phyloP scores from a whole-genome alignment of 2,113 vertebrate species.

The Budorcas taxicolor region DNA sequence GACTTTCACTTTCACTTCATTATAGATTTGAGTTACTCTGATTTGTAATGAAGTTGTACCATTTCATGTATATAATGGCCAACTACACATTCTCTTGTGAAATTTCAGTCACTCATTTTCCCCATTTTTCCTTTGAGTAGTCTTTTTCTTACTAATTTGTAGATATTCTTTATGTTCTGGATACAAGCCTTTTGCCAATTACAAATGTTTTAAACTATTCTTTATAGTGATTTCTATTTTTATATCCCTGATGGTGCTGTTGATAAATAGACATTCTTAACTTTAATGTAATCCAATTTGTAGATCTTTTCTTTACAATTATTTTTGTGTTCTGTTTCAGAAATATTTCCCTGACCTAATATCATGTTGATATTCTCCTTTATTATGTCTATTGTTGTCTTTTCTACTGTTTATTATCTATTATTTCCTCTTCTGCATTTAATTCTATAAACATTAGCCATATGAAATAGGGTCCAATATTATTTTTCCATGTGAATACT shows the following conservation, averaged over 20 bases:
- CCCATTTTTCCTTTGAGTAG: not conserved
- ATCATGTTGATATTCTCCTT: not conserved
- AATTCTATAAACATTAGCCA: not conserved
- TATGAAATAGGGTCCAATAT: not conserved
- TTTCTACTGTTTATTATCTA: not conserved
- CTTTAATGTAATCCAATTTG: not conserved
- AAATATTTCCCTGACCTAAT: not conserved
- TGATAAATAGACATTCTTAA: not conserved
- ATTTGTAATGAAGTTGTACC: not conserved
- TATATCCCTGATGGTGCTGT: not conserved
- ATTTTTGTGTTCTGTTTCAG: not conserved
- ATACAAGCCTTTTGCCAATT: not conserved
- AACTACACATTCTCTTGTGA: not conserved
- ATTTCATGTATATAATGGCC: not conserved
- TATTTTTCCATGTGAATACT: not conserved
- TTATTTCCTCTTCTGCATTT: not conserved
- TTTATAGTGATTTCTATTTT: not conserved
- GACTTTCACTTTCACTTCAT: not conserved
- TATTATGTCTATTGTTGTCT: not conserved
- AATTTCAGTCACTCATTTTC: not conserved
- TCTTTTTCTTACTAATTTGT: not conserved
- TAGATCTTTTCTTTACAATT: not conserved
- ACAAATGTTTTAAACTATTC: not conserved
- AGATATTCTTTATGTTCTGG: not conserved
- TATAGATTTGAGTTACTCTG: not conserved